Conservation (phyloP, 37 sponge, comb jelly and placozoan genomes). For the Aphrocallistes beatrix region DNA sequence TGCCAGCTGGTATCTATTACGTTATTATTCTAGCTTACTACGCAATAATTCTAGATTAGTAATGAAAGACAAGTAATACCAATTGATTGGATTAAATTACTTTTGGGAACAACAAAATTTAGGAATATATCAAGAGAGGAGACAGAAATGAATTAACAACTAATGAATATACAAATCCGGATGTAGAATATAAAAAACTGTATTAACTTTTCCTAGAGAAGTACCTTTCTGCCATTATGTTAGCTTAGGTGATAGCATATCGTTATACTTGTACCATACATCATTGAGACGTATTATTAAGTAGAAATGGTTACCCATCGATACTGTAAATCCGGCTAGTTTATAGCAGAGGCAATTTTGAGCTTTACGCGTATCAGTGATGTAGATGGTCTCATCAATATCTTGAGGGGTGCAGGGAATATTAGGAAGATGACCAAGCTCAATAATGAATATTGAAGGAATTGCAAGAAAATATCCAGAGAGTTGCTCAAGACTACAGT, state of each 20-base stretch:
- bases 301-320: conserved; percentile 2
- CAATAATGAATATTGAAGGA: neutral
- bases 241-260: neutral
- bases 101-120: too few relatives aligned
- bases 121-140: too few relatives aligned
- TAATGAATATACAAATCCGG: neutral
- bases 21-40: too few relatives aligned
- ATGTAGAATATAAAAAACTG: neutral
- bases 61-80: too few relatives aligned
- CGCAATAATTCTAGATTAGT: too few relatives aligned
- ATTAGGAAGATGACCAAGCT: conserved; percentile 2
- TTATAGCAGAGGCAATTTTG: neutral
- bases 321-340: neutral
- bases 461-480: neutral
- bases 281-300: neutral
- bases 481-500: neutral
- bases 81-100: too few relatives aligned
- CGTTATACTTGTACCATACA: conserved; percentile 9
- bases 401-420: neutral
- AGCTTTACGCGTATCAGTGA: neutral
- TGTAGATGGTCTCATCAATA: conserved; percentile 1
- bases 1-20: too few relatives aligned
- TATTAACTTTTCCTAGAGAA: neutral
- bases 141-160: too few relatives aligned
- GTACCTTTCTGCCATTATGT: neutral